These are phyloP conservation scores for Ceyx erithaca DNA, from an alignment of 2,797 vertebrate genomes.

Conservation along the genomic window DNA sequence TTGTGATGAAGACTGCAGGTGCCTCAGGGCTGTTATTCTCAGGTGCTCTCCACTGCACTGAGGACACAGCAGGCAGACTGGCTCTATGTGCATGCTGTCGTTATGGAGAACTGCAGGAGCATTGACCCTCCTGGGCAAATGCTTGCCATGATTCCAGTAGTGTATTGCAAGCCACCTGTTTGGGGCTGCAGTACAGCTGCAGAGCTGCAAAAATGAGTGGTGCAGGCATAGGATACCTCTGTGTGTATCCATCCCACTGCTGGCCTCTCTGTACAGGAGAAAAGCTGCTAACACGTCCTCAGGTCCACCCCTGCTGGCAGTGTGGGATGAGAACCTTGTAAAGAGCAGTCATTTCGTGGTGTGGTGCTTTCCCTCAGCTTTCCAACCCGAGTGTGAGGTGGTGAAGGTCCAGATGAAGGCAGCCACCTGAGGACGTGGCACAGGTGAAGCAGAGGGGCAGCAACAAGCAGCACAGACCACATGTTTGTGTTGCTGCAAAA, in stretches of 20 bases:
- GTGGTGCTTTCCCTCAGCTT: neutral
- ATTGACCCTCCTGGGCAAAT: neutral
- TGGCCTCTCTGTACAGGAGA: neutral
- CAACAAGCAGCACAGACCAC: neutral
- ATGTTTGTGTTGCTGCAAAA: neutral
- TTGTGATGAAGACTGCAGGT: neutral
- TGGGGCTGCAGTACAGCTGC: neutral
- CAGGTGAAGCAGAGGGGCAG: neutral
- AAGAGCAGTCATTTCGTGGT: neutral
- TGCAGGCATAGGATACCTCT: neutral
- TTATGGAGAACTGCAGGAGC: neutral
- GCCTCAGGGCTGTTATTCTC: neutral
- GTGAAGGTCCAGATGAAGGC: neutral
- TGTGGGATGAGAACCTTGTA: neutral
- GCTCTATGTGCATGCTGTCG: rapidly evolving
- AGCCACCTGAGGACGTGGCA: neutral
- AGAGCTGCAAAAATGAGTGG: neutral
- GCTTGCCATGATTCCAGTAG: neutral
- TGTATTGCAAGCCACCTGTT: neutral
- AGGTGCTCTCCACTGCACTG: rapidly evolving
- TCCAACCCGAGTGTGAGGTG: neutral
- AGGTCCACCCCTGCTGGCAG: neutral
- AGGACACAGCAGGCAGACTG: neutral
- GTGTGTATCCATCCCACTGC: neutral
- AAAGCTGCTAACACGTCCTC: neutral